Conservation (phyloP, 2,888 invertebrate species). For the Drosophila merina region DNA sequence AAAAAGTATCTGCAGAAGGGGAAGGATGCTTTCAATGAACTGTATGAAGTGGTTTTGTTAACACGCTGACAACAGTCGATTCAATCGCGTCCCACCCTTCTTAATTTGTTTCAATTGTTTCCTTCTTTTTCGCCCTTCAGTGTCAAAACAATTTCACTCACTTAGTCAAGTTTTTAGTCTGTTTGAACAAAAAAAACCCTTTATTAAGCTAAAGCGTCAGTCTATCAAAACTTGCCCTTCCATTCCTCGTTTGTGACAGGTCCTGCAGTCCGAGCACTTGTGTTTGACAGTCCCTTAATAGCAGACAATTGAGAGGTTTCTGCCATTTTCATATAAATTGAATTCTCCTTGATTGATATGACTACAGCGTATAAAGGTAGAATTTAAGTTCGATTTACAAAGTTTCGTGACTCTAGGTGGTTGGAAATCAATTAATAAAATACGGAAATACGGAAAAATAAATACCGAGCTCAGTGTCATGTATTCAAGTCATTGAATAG, state of each 20-base stretch:
- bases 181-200: slow-evolving; percentile 1
- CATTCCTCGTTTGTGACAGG: slow-evolving; percentile 12
- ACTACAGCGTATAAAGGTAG: not conserved
- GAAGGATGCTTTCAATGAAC: slow-evolving; percentile 35
- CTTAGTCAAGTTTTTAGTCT: slow-evolving; percentile 22
- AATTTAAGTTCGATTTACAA: slow-evolving; percentile 14
- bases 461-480: not conserved
- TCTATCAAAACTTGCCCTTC: slow-evolving; percentile 21
- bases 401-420: not conserved
- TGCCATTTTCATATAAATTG: slow-evolving; percentile 16
- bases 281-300: slow-evolving; percentile 28
- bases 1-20: not conserved
- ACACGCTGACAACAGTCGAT: slow-evolving; percentile 32
- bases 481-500: slow-evolving; percentile 1
- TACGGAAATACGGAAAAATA: not conserved
- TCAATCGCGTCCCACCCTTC: slow-evolving; percentile 26
- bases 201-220: slow-evolving; percentile 18
- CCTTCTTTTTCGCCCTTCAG: slow-evolving; percentile 50
- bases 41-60: slow-evolving; percentile 53
- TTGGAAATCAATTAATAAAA: slow-evolving; percentile 20
- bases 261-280: slow-evolving; percentile 7
- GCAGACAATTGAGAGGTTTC: slow-evolving; percentile 12
- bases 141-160: slow-evolving; percentile 60
- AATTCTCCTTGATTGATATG: slow-evolving; percentile 2
- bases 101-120: slow-evolving; percentile 39